phyloP scores from a whole-genome alignment of 2,888 invertebrate genomes.

The Polydrusus pterygomalis region DNA sequence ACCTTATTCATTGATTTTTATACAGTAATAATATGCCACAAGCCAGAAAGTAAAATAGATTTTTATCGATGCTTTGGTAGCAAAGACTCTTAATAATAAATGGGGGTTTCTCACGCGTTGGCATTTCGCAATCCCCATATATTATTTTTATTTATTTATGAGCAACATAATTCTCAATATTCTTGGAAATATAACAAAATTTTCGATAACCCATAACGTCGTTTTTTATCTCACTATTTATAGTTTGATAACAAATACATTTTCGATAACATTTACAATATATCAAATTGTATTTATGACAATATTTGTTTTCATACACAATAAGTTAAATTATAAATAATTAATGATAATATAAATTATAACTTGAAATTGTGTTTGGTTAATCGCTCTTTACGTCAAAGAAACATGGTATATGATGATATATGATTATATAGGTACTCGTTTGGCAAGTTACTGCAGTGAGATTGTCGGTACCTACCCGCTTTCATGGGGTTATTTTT shows the following conservation, averaged over 20 bases:
- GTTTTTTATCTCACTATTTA: constrained; percentile 23
- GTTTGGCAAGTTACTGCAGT: too few species aligned
- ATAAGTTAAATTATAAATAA: neutral
- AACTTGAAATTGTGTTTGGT: too few species aligned
- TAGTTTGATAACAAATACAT: constrained; percentile 3
- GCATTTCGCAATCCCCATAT: neutral
- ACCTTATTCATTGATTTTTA: too few species aligned
- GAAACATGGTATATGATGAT: too few species aligned
- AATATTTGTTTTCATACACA: constrained; percentile 13
- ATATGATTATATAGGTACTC: too few species aligned
- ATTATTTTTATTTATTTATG: constrained; percentile 25
- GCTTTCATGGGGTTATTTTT: neutral
- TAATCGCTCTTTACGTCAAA: too few species aligned
- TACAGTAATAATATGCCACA: too few species aligned
- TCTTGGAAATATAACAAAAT: constrained; percentile 29
- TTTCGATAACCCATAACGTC: constrained; percentile 15
- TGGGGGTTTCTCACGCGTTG: constrained; percentile 3
- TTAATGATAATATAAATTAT: too few species aligned
- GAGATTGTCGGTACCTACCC: neutral
- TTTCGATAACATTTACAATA: constrained; percentile 12
- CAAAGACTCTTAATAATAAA: neutral
- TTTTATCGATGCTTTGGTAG: too few species aligned
- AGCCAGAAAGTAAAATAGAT: too few species aligned
- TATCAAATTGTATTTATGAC: constrained; percentile 1
- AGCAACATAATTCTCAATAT: neutral